Conservation (phyloP, 2,888 invertebrate genomes). For the Drosophila diplacantha region DNA sequence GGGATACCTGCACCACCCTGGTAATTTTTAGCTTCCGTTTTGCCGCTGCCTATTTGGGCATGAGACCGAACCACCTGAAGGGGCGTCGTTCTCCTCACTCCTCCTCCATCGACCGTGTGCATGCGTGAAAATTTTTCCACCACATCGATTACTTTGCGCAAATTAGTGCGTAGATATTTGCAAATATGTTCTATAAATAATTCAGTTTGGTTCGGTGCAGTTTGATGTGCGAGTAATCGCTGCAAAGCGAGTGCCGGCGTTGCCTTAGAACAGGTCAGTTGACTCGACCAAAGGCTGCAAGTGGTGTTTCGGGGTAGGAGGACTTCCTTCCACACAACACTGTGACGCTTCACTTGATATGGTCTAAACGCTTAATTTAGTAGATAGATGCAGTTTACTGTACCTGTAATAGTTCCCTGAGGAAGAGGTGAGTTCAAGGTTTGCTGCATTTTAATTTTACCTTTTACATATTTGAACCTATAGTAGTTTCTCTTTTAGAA, state of each 20-base stretch:
- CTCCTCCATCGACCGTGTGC: conserved; percentile 48
- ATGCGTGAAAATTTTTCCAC: conserved; percentile 72
- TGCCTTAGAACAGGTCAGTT: conserved; percentile 24
- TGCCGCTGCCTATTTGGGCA: conserved; percentile 42
- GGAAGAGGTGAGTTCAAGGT: neutral
- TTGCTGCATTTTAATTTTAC: neutral
- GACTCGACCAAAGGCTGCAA: conserved; percentile 11
- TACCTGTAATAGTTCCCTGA: neutral
- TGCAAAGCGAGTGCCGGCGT: conserved; percentile 6
- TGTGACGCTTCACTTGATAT: conserved; percentile 53
- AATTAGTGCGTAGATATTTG: conserved; percentile 74
- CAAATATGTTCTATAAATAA: conserved; percentile 73
- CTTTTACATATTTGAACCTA: neutral
- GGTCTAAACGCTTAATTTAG: conserved; percentile 61
- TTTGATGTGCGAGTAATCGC: conserved; percentile 44
- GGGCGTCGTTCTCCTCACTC: neutral
- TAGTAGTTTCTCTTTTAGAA: neutral
- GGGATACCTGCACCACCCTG: conserved; percentile 23
- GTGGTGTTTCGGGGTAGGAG: neutral
- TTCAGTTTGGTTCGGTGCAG: conserved; percentile 61
- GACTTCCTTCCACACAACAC: neutral
- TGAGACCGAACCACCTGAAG: conserved; percentile 20
- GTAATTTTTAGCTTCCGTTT: conserved; percentile 62
- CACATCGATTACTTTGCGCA: conserved; percentile 73
- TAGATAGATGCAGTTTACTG: conserved; percentile 48